Conservation (phyloP, 2,888 invertebrate genomes). For the Acanthoscelides obtectus region DNA sequence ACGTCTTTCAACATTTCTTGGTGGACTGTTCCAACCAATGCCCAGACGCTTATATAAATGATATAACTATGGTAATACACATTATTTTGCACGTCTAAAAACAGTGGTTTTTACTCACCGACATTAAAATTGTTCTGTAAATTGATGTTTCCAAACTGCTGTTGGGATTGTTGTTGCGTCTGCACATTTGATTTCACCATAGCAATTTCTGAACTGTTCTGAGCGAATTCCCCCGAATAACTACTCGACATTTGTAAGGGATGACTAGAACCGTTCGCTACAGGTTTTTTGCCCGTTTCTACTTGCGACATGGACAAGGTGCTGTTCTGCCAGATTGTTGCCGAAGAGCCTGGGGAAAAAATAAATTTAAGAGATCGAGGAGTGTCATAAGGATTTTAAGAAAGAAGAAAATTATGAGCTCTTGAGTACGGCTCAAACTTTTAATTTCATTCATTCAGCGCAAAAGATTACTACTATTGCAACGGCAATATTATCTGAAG, state of each 20-base stretch:
- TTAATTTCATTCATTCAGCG: too few species aligned
- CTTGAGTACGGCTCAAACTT: too few species aligned
- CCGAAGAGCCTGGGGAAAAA: slow-evolving; percentile 31
- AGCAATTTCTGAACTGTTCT: slow-evolving; percentile 16
- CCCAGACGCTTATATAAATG: too few species aligned
- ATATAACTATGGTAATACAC: too few species aligned
- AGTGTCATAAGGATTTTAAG: not conserved
- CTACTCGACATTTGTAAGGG: slow-evolving; percentile 22
- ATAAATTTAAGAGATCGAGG: not conserved
- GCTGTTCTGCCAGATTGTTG: slow-evolving; percentile 38
- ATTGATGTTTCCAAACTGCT: slow-evolving; percentile 24
- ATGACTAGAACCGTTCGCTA: slow-evolving; percentile 27
- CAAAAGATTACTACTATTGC: too few species aligned
- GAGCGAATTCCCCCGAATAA: slow-evolving; percentile 26
- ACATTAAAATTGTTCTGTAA: slow-evolving; percentile 51
- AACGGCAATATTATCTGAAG: too few species aligned
- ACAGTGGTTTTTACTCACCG: slow-evolving; percentile 39
- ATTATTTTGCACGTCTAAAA: too few species aligned
- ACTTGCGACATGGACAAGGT: slow-evolving; percentile 30
- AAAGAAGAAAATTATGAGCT: not conserved
- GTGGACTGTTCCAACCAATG: too few species aligned
- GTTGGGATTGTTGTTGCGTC: slow-evolving; percentile 14
- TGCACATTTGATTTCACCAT: slow-evolving; percentile 13
- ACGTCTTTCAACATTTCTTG: too few species aligned
- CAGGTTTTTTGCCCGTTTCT: slow-evolving; percentile 19